Conservation (phyloP, 2,888 invertebrate species). For the Osedax fenrisi region DNA sequence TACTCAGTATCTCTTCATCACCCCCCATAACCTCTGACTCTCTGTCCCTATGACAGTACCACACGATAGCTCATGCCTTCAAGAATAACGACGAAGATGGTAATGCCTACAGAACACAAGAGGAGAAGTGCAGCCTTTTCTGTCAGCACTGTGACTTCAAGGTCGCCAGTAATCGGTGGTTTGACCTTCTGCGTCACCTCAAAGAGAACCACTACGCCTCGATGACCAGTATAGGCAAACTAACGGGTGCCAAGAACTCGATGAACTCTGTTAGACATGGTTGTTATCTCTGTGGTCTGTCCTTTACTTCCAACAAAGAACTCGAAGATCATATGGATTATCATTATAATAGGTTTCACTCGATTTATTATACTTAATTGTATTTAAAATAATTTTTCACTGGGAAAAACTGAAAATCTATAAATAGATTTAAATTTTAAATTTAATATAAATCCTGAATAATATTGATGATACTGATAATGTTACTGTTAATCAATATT, state of each 20-base stretch:
- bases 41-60: background rate
- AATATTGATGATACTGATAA: no score
- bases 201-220: slow-evolving; percentile 25
- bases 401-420: no score
- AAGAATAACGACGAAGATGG: background rate
- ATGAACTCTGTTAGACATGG: background rate
- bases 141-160: slow-evolving; percentile 29
- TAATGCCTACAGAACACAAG: background rate
- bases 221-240: background rate
- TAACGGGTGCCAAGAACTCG: background rate
- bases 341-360: background rate
- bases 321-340: background rate
- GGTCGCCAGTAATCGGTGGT: slow-evolving; percentile 32
- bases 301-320: background rate
- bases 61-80: background rate
- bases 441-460: no score
- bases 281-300: background rate
- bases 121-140: background rate
- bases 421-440: no score
- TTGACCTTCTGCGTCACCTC: slow-evolving; percentile 34
- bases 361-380: no score
- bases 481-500: no score
- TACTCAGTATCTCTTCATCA: background rate
- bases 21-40: background rate
- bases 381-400: no score